These are phyloP conservation scores for Aptenodytes patagonicus DNA, from an alignment of 2,113 vertebrate species.

Conservation along the genomic window DNA sequence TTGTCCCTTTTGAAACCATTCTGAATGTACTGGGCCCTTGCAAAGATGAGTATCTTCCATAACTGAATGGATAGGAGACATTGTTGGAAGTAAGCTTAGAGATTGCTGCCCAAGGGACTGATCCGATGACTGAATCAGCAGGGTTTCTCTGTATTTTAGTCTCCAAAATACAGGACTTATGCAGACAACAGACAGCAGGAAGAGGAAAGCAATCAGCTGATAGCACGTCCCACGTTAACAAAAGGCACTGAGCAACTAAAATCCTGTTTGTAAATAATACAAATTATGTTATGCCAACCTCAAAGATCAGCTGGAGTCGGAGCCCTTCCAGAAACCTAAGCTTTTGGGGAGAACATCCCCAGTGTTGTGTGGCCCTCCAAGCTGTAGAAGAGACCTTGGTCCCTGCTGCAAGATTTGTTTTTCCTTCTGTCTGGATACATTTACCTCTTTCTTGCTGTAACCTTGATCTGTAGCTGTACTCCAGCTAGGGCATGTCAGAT, in stretches of 20 bases:
- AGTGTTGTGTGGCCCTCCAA: background rate
- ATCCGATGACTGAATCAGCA: background rate
- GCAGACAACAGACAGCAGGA: background rate
- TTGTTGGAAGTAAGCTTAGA: background rate
- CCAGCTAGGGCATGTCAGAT: fast-evolving
- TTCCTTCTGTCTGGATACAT: background rate
- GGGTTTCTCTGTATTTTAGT: background rate
- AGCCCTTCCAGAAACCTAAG: background rate
- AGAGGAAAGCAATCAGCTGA: background rate
- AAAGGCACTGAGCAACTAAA: background rate
- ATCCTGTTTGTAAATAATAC: background rate
- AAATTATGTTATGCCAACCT: background rate
- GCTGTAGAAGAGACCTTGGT: background rate
- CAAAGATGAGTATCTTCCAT: background rate
- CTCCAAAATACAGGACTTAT: background rate
- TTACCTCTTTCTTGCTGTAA: background rate
- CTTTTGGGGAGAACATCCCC: background rate
- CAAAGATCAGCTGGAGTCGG: background rate
- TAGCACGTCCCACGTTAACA: background rate
- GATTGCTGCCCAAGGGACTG: background rate
- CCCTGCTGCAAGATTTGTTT: background rate
- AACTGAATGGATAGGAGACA: background rate
- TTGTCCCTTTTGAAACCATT: background rate
- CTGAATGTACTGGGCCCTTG: background rate
- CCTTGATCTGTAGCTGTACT: background rate